phyloP scores from a whole-genome alignment of 2,113 vertebrate genomes.

The Atrichornis clamosus region DNA sequence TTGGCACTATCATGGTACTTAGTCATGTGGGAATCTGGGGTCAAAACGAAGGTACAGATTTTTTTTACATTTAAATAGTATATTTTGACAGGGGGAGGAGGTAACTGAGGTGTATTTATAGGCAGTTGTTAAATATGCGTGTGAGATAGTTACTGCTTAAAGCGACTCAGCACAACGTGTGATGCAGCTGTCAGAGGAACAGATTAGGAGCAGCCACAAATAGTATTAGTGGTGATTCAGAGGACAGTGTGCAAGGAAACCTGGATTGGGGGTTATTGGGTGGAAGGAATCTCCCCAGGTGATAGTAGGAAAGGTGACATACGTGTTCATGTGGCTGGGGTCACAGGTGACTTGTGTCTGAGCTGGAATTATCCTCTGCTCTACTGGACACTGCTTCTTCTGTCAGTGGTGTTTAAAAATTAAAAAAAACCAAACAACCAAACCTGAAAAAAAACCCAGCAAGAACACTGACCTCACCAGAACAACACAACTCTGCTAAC shows the following conservation, averaged over 20 bases:
- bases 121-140: not conserved
- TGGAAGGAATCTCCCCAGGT: not conserved
- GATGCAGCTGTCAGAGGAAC: not conserved
- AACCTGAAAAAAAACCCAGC: not conserved
- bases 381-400: not conserved
- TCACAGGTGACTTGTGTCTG: not conserved
- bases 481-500: rapidly evolving
- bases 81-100: slow-evolving; percentile 30
- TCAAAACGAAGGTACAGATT: not conserved
- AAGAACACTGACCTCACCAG: rapidly evolving
- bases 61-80: not conserved
- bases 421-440: rapidly evolving
- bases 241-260: not conserved
- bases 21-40: not conserved
- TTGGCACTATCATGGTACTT: not conserved
- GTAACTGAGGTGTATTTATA: not conserved
- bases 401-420: not conserved
- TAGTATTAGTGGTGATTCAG: not conserved
- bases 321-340: not conserved
- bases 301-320: not conserved
- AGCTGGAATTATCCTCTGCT: not conserved
- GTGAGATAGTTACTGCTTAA: not conserved
- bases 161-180: rapidly evolving
- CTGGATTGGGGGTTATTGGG: not conserved
- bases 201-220: not conserved